Conservation (phyloP, 2,888 invertebrate species). For the Ophion ventricosus region DNA sequence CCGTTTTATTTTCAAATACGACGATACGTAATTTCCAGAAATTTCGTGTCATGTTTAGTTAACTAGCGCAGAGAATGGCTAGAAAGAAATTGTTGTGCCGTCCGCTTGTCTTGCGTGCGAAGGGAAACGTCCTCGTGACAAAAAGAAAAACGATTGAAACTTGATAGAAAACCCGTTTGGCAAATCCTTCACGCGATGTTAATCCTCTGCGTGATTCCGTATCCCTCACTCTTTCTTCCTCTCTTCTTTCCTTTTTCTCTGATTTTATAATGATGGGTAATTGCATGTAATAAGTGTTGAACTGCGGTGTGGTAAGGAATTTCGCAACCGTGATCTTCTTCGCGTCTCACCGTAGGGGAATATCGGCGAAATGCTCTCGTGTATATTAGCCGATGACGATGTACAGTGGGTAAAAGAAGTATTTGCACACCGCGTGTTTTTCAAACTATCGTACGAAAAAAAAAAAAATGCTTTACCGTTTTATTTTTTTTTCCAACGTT, state of each 20-base stretch:
- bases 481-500: no score
- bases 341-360: constrained; percentile 20
- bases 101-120: constrained; percentile 9
- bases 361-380: constrained; percentile 3
- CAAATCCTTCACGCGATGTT: constrained; percentile 34
- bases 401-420: no score
- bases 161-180: constrained; percentile 48
- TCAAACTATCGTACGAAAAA: no score
- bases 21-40: not conserved
- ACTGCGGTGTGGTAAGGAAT: constrained; percentile 56
- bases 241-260: not conserved
- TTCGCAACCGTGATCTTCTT: constrained; percentile 37
- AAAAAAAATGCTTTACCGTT: no score
- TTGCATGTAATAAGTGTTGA: constrained; percentile 61
- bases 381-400: constrained; percentile 38
- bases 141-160: constrained; percentile 43
- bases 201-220: not conserved
- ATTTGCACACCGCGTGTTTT: no score
- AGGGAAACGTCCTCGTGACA: constrained; percentile 46
- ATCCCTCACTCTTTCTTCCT: not conserved
- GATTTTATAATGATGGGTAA: constrained; percentile 64
- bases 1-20: not conserved
- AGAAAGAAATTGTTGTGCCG: constrained; percentile 15
- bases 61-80: not conserved
- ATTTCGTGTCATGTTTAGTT: not conserved